phyloP scores from a whole-genome alignment of 2,888 invertebrate species.

The Steinernema hermaphroditum region DNA sequence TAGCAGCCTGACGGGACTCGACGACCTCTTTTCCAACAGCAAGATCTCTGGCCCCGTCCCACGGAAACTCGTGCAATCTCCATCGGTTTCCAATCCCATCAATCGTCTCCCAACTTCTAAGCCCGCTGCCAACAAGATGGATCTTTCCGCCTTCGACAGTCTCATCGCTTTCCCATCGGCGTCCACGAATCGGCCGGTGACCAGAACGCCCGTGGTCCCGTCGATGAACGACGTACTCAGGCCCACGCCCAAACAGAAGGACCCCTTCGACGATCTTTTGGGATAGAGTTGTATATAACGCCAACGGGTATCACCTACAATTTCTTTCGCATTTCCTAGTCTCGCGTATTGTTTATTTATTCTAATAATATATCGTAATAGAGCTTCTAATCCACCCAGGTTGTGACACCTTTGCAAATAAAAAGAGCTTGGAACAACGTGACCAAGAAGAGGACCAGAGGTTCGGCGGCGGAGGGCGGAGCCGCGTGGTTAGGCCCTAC shows the following conservation, averaged over 20 bases:
- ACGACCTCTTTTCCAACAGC: not conserved
- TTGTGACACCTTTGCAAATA: not conserved
- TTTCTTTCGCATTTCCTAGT: too few relatives aligned
- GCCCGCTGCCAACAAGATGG: not conserved
- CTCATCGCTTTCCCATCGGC: slow-evolving; percentile 1
- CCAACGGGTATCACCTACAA: not conserved
- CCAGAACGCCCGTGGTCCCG: not conserved
- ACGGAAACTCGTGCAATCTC: slow-evolving; percentile 36
- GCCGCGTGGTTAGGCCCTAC: not conserved
- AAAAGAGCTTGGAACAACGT: not conserved
- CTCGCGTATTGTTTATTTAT: too few relatives aligned
- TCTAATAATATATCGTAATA: too few relatives aligned
- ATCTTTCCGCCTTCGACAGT: slow-evolving; percentile 3
- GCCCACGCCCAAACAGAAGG: slow-evolving; percentile 1
- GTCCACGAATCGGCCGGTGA: not conserved
- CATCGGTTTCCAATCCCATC: slow-evolving; percentile 37
- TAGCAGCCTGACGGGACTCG: not conserved
- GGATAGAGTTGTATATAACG: not conserved
- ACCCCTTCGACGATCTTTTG: slow-evolving; percentile 37
- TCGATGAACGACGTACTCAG: slow-evolving; percentile 10
- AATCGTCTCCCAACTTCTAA: slow-evolving; percentile 13
- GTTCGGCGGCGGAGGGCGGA: not conserved
- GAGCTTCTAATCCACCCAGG: too few relatives aligned
- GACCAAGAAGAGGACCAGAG: not conserved
- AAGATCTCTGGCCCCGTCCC: not conserved